Evolutionary conservation across 2,113 vertebrate species (phyloP).

Genomic region (Oxyura jamaicensis): DNA sequence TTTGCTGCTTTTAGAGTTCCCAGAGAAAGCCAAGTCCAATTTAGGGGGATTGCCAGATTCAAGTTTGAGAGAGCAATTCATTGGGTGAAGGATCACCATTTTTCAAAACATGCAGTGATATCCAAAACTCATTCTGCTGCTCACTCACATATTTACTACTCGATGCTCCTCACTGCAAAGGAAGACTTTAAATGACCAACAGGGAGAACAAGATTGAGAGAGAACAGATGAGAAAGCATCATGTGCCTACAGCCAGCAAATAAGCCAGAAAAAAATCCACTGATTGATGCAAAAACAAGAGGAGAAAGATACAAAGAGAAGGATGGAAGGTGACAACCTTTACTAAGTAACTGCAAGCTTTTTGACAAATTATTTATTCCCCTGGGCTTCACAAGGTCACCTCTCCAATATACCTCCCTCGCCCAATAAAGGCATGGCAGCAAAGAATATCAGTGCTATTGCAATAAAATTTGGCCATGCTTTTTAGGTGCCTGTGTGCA

Average conservation of each 20-base stretch:
- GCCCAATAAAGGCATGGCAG: background rate
- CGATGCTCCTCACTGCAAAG: background rate
- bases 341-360: background rate
- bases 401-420: background rate
- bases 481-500: accelerated
- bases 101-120: background rate
- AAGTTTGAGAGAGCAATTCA: background rate
- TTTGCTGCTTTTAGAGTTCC: constrained; percentile 41
- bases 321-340: background rate
- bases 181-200: background rate
- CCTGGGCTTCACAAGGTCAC: background rate
- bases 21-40: constrained; percentile 22
- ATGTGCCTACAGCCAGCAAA: background rate
- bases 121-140: background rate
- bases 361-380: background rate
- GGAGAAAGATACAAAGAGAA: background rate
- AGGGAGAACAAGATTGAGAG: background rate
- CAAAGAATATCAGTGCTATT: background rate
- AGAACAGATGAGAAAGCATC: background rate
- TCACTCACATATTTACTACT: background rate
- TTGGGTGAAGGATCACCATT: background rate
- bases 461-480: background rate
- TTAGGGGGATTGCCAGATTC: background rate
- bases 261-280: background rate
- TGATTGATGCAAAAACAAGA: background rate